Evolutionary conservation across 1,140 invertebrate genomes (phyloP).

Genomic region (Hesperophylax magnus): DNA sequence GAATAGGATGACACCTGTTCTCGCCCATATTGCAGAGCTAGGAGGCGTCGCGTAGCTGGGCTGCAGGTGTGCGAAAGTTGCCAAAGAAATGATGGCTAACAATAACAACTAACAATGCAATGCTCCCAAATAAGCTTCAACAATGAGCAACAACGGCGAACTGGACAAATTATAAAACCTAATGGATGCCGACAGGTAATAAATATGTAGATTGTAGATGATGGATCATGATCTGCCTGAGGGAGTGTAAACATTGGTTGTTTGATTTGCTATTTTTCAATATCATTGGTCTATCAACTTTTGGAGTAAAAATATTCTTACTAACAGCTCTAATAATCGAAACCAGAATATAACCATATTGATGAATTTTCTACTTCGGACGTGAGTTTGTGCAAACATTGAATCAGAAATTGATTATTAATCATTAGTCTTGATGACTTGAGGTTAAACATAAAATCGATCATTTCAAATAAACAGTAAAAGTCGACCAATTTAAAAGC

Average conservation of each 20-base stretch:
- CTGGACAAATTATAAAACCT: background rate
- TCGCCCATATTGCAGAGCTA: background rate
- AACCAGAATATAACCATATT: too few species aligned
- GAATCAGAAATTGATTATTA: background rate
- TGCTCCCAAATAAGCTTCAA: background rate
- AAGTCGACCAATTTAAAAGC: background rate
- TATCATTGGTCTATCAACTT: too few species aligned
- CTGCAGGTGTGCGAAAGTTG: conserved; percentile 43
- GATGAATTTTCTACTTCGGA: background rate
- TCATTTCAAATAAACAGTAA: too few species aligned
- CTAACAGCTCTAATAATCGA: too few species aligned
- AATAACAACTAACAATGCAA: conserved; percentile 21
- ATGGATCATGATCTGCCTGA: background rate
- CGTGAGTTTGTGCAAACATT: conserved; percentile 1
- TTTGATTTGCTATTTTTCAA: too few species aligned
- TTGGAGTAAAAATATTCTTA: too few species aligned
- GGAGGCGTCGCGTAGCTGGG: background rate
- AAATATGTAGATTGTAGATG: background rate
- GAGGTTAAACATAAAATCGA: too few species aligned
- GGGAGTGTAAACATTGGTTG: too few species aligned
- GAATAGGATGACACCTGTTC: background rate
- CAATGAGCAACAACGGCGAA: background rate
- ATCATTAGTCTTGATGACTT: too few species aligned
- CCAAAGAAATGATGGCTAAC: background rate
- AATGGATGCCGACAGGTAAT: background rate